phyloP scores from a whole-genome alignment of 2,113 vertebrate genomes.

The Hydrochoerus hydrochaeris region DNA sequence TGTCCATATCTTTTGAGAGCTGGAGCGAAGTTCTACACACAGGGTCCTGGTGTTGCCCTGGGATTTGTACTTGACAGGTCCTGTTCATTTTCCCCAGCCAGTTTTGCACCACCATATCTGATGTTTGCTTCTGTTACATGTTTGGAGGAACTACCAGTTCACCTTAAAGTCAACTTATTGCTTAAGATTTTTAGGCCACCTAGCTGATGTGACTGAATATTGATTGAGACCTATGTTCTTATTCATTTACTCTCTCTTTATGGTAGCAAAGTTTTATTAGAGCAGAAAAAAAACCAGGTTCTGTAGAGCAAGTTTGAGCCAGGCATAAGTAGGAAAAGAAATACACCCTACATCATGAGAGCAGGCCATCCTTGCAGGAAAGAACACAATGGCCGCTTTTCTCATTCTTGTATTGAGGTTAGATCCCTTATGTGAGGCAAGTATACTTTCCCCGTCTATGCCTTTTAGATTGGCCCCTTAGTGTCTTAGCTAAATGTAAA shows the following conservation, averaged over 20 bases:
- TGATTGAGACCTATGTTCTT: background rate
- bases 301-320: background rate
- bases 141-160: background rate
- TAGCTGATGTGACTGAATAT: background rate
- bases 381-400: background rate
- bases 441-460: background rate
- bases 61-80: background rate
- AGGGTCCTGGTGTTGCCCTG: background rate
- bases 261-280: background rate
- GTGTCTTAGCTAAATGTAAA: background rate
- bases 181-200: background rate
- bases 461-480: background rate
- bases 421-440: background rate
- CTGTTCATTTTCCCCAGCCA: background rate
- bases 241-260: background rate
- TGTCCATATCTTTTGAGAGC: background rate
- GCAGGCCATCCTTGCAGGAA: background rate
- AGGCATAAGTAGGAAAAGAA: background rate
- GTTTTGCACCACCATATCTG: background rate
- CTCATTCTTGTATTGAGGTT: background rate
- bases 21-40: background rate
- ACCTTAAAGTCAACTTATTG: slow-evolving; percentile 41
- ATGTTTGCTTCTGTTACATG: slow-evolving; percentile 47
- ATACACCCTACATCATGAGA: background rate
- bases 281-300: background rate